phyloP scores from a whole-genome alignment of 2,888 invertebrate genomes.

The Ochropleura leucogaster region DNA sequence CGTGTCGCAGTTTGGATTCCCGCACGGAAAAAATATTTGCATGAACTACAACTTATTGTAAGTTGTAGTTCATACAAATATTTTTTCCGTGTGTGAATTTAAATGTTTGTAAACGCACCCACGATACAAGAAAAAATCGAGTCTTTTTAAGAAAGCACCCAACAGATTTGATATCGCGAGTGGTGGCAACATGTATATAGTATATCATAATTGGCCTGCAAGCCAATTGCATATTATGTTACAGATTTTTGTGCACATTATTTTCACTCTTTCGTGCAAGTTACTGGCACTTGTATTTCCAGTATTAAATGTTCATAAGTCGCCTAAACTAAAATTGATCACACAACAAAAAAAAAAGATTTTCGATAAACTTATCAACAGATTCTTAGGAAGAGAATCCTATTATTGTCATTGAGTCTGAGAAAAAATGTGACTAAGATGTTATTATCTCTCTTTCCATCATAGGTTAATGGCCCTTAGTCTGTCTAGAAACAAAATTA shows the following conservation, averaged over 20 bases:
- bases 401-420: conserved; percentile 1
- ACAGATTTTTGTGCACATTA: not conserved
- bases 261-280: not conserved
- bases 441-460: not conserved
- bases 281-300: not conserved
- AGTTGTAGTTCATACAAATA: too few species aligned
- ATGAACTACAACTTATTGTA: too few species aligned
- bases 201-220: not conserved
- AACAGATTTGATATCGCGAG: too few species aligned
- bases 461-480: not conserved
- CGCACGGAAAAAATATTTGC: too few species aligned
- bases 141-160: too few species aligned
- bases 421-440: conserved; percentile 8
- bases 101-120: too few species aligned
- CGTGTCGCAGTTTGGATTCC: too few species aligned
- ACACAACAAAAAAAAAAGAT: not conserved
- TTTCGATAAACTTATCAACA: not conserved
- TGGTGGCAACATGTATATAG: not conserved
- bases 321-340: not conserved
- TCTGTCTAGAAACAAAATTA: conserved; percentile 19
- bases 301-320: not conserved
- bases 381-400: conserved; percentile 14
- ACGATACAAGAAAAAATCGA: too few species aligned
- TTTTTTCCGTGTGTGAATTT: too few species aligned
- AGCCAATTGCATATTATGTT: not conserved